A percentile compares a stretch with the other conserved stretches of the same genome.
Conservation (phyloP, 2,797 vertebrate genomes). For the Lagocephalus sceleratus region DNA sequence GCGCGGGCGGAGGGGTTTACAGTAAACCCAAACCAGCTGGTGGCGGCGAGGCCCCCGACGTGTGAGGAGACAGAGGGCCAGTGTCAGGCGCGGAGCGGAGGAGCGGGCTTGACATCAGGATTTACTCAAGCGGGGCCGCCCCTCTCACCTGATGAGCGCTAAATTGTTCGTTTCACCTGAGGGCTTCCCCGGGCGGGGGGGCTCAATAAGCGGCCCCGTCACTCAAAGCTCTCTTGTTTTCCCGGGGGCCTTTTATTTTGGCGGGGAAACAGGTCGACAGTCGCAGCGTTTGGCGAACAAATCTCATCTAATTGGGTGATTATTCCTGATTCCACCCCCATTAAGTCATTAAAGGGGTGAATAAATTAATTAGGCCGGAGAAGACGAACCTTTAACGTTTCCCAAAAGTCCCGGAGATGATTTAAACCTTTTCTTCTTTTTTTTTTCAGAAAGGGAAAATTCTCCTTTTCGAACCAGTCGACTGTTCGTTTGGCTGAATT, state of each 20-base stretch:
- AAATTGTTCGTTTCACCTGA: constrained; percentile 40
- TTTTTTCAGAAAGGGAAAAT: too few relatives aligned
- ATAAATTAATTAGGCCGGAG: constrained; percentile 10
- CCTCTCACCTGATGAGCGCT: constrained; percentile 34
- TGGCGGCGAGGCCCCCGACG: constrained; percentile 53
- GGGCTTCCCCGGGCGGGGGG: constrained; percentile 15
- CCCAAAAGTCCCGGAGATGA: too few relatives aligned
- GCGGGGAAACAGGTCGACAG: background rate
- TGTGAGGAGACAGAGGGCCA: constrained; percentile 48
- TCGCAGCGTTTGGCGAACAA: constrained; percentile 3
- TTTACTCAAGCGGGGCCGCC: constrained; percentile 44
- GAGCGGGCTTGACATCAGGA: constrained; percentile 54
- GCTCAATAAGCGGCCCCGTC: constrained; percentile 8
- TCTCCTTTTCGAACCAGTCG: too few relatives aligned
- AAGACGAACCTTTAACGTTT: too few relatives aligned
- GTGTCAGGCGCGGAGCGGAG: constrained; percentile 59
- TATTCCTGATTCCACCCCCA: constrained; percentile 10
- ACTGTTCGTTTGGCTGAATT: too few relatives aligned
- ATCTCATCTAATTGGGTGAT: background rate
- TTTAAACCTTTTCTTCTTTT: too few relatives aligned
- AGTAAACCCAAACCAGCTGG: constrained; percentile 71
- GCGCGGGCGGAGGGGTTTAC: constrained; percentile 40
- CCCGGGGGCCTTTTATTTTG: too few relatives aligned
- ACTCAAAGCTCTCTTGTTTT: constrained; percentile 12
- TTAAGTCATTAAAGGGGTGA: constrained; percentile 1